Base-by-base conservation (phyloP, 2,797 vertebrate genomes). In the Poliocrania exsul region DNA sequence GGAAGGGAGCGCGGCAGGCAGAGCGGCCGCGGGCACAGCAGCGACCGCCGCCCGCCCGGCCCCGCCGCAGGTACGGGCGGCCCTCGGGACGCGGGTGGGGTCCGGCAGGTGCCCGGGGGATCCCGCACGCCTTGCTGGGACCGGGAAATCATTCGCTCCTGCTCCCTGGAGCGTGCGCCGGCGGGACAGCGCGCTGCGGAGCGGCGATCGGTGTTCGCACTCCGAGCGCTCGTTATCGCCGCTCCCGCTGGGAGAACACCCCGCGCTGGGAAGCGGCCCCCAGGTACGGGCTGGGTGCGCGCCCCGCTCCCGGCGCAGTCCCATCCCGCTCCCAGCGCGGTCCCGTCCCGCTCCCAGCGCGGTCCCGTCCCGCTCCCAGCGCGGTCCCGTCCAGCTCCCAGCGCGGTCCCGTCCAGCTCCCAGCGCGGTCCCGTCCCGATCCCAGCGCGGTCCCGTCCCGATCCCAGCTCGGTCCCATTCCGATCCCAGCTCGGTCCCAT, bases 51-150 rank as follows among this genome's bases (percentile, higher is more conserved):
- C 47, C 42, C 23, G 47, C 15, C 62, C 85, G 73, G 61, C 54
- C 18, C 79, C 70, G 79, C 79, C 60, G 77, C 85, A 95, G 92
- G 94, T 94, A 94, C 62, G 92, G 79, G 62, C 42, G 64, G 47
- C 5, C 42, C 42, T 54, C 28, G 7, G 40, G 37, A 37, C 4
- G n/a, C 40, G 40, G 15, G 40, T 40, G 40, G 40, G 67, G 70
- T 47, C 28, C 38, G 21, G 78, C 92, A 94, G 74, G 85, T 91
- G 61, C n/a, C 40, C 40, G 40, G 6, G 40, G 40, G 40, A 15
- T 40, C 15, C 40, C 40, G 40, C 40, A 40, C 40, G 40, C 40
- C 40, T 40, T 40, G 40, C 40, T 16, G 40, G 40, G 40, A 40
- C 40, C 40, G 15, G 15, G 40, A 40, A 40, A 40, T 40, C 40